phyloP scores from a whole-genome alignment of 2,888 invertebrate species.

The Scaeva pyrastri region DNA sequence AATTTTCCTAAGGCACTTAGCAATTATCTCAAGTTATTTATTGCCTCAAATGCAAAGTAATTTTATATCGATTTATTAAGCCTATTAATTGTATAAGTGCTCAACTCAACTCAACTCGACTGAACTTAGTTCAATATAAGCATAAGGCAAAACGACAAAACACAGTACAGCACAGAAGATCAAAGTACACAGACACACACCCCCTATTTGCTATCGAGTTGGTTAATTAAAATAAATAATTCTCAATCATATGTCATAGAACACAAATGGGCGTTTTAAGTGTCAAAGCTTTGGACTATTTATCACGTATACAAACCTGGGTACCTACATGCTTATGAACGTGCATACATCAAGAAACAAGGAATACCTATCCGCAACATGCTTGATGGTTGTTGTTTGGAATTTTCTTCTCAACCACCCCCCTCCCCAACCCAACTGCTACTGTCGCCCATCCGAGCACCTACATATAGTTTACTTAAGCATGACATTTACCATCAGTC shows the following conservation, averaged over 20 bases:
- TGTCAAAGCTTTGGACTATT: conserved; percentile 68
- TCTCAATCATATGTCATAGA: conserved; percentile 63
- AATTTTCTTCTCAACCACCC: neutral
- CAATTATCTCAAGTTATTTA: conserved; percentile 53
- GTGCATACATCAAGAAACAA: neutral
- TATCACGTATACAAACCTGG: conserved; percentile 30
- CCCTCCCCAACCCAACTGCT: neutral
- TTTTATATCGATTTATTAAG: conserved; percentile 56
- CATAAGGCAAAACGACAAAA: too few relatives aligned
- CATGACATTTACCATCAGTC: conserved; percentile 29
- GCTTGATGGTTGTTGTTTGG: neutral
- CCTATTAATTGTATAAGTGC: conserved; percentile 36
- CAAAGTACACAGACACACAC: neutral
- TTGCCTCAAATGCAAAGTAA: conserved; percentile 43
- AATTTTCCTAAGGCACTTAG: conserved; percentile 13
- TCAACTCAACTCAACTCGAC: neutral
- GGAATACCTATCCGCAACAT: conserved; percentile 41
- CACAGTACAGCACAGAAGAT: neutral
- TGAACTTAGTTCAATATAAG: neutral
- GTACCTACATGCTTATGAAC: neutral
- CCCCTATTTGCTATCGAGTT: conserved; percentile 54
- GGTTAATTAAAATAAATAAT: conserved; percentile 75
- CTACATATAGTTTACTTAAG: conserved; percentile 2
- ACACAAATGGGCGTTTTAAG: conserved; percentile 69
- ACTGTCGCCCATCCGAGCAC: neutral